Base-by-base conservation (phyloP, 2,113 vertebrate genomes). In the Myocastor coypus region DNA sequence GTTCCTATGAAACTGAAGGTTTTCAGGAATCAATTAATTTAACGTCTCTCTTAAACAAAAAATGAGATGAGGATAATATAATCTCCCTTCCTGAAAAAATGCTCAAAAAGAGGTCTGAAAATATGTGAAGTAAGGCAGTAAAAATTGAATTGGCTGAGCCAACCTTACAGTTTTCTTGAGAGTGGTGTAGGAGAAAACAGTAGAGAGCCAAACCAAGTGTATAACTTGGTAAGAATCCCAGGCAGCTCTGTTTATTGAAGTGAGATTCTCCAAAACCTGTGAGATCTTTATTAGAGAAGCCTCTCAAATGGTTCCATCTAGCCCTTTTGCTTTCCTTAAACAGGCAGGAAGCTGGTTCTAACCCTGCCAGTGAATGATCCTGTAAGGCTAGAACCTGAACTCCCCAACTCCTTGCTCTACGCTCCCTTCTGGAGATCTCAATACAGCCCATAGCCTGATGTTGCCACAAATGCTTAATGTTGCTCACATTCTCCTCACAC, bases 21-120 rank as follows among this genome's bases (percentile, higher is more conserved):
- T 71, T 84, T 40, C 42, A 2, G 63, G 71, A 96, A 80, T 66
- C 50, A 87, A 77, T 96, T 87, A 71, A 88, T 83, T 94, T 95
- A 91, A 46, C 37, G 64, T 55, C 40, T 34, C 12, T 95, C 55
- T 85, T 42, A 1, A 77, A 12, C 61, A 87, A 55, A 87, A 55
- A 59, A 71, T 64, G 20, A 40, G 91, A 86, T 78, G 52, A 73
- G 80, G 83, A 1, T 11, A 12, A n/a, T 59, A 30, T 69, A 17
- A 22, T 84, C n/a, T 32, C 52, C 12, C 55, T 71, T 13, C 52
- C 68, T 52, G 77, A 10, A 40, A 34, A 80, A 80, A 91, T 12
- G 5, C 34, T 75, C n/a, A 42, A 28, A 77, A 40, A 42, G 5
- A 59, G 63, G 24, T 22, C 17, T 50, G 26, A 69, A 40, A 82